Evolutionary conservation across 92 coral and sea anemone genomes (phyloP), one percentile per base, ranked within the genome.

Genomic region (Palythoa heliodiscus): DNA sequence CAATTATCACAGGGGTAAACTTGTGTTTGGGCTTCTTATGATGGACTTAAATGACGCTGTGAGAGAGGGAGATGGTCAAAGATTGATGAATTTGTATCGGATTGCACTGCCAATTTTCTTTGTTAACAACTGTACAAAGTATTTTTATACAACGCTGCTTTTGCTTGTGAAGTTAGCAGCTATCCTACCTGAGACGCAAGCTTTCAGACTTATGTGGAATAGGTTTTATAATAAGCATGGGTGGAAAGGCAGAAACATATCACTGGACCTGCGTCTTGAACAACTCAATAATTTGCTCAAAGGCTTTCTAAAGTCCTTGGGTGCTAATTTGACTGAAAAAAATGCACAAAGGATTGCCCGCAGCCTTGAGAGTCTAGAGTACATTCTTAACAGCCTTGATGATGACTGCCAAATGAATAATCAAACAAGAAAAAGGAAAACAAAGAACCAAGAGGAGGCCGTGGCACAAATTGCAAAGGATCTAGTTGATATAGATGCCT

Each of bases 21-120:
- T 88, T 39, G 84, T 85, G 38, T 57, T 82, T 83, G 91, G 91
- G 74, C 70, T 88, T 20, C 60, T 88, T 7, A 5, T 88, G 73
- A 25, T 88, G 69, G 86, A 87, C 29, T 50, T 87, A n/a, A 79
- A 77, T 37, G 89, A 87, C 57, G 86, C 89, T 19, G 83, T 88
- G 15, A 88, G 74, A 72, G 83, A 88, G 70, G 91, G 91, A 82
- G 91, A 88, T 88, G 91, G 91, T 53, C 71, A 83, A n/a, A 83
- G 91, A 67, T 66, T 88, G 7, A 82, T 83, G 64, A 71, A 75
- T 73, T 67, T 88, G 55, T 88, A 88, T 78, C 70, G 78, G 66
- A 74, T 88, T 15, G 91, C 84, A 43, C 91, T 83, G 17, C 91
- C 85, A 25, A 71, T 88, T 24, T 88, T 40, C 63, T 82, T 64